Percentiles rank a stretch among this genome's conserved stretches.
Evolutionary conservation across 2,113 vertebrate species (phyloP).

Genomic region (Peromyscus californicus): DNA sequence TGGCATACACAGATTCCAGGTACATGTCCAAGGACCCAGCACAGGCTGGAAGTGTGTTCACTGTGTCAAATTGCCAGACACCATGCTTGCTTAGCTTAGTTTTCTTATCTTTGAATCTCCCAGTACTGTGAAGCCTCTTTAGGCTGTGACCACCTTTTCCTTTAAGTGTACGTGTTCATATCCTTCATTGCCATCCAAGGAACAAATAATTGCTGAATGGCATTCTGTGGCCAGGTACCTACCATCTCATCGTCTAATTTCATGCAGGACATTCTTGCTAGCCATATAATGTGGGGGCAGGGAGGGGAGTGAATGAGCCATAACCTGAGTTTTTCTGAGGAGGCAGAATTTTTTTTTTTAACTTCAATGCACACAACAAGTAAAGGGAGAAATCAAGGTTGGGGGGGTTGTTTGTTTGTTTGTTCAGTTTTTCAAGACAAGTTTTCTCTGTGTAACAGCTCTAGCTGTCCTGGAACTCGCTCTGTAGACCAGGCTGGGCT

Average conservation of each 20-base stretch:
- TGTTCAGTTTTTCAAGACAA: too few relatives aligned
- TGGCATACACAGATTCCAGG: not conserved
- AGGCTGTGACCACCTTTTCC: rapidly evolving
- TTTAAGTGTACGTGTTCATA: not conserved
- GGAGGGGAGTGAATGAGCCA: rapidly evolving
- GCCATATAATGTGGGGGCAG: not conserved
- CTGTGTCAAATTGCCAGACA: rapidly evolving
- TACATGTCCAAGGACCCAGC: too few relatives aligned
- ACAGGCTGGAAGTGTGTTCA: rapidly evolving
- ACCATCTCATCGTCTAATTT: rapidly evolving
- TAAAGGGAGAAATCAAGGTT: not conserved
- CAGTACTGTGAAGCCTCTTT: not conserved
- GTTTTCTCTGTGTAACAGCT: too few relatives aligned
- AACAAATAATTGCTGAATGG: not conserved
- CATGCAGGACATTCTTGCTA: rapidly evolving
- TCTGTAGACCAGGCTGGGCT: too few relatives aligned
- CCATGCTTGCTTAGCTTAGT: not conserved
- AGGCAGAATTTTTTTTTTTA: too few relatives aligned
- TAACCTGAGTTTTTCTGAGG: not conserved
- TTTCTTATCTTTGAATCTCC: not conserved
- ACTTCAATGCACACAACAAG: not conserved
- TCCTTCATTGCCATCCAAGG: not conserved
- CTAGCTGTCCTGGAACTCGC: too few relatives aligned
- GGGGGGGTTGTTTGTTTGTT: too few relatives aligned
- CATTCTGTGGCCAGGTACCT: too few relatives aligned